Evolutionary conservation across 2,888 invertebrate genomes (phyloP), one percentile per base, ranked within the genome.

Genomic region (Pteria penguin): DNA sequence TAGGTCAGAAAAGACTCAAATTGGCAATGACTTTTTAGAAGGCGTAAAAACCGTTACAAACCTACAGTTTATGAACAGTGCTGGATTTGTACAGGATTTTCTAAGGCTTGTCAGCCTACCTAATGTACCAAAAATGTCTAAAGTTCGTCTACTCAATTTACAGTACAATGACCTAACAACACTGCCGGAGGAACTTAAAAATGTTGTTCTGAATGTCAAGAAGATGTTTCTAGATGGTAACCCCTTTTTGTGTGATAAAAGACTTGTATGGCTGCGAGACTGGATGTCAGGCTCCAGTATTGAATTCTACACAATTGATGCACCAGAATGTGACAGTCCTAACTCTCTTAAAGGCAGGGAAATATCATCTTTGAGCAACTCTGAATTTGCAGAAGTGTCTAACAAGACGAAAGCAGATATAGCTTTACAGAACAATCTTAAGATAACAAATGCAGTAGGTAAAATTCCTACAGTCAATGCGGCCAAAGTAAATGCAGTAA

Each of bases 181-280:
- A 80, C 93, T 96, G 69, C 94, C 95, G 80, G 94, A 94, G 73
- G 95, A 95, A 90, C 92, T 96, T 74, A 92, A 95, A 65, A 94
- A 94, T 87, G 94, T 95, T 88, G 93, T 96, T 81, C 95, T 95
- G 0, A 95, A 95, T 88, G 91, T 96, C 66, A 94, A 94, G 83
- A 93, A 94, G 26, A 91, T 96, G 63, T 94, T 95, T 84, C 91
- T 96, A 73, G 94, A 94, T 72, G 95, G 95, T 4, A 96, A 96
- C 90, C 93, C 94, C 29, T 94, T 96, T 92, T 94, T 95, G 87
- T 96, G 96, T 90, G 89, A 92, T 74, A 81, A 85, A 11, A 87
- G 89, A 27, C 84, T 92, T 54, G 79, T 87, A 65, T 92, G 92
- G 92, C 79, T 93, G 75, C 83, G 87, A 27, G 84, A 88, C 36